Evolutionary conservation across 2,113 vertebrate species (phyloP), one percentile per base, ranked within the genome.

Genomic region (Dinomys branickii): DNA sequence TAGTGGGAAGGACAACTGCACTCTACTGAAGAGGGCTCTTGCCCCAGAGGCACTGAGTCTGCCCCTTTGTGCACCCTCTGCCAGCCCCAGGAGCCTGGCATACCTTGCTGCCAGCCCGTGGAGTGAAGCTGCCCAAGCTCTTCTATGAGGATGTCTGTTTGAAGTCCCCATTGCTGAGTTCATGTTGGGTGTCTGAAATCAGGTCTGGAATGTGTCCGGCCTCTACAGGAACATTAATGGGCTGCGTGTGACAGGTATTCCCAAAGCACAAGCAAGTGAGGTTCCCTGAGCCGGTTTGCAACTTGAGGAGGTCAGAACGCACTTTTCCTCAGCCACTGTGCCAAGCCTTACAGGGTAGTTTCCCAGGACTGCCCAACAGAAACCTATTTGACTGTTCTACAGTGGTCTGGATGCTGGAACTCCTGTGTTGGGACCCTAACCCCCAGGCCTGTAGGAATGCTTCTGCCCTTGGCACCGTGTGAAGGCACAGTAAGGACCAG

Each of bases 61-160:
- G 10, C 50, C 91, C 63, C 22, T 38, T 61, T 22, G 6, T 1
- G 0, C 61, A 30, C 50, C 69, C 38, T 54, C 52, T 28, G 14
- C 81, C 33, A 41, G 63, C 47, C 56, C 80, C 0, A 2, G n/a
- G 59, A 90, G 58, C 58, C 41, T 73, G 88, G 47, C 26, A 26
- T 1, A 1, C 20, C 56, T 22, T 44, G 69, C n/a, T 1, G 0
- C 5, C 16, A 1, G 38, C 24, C 71, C 52, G 33, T 44, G 63
- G 54, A 35, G 7, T 2, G 0, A 19, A 65, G 52, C 26, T 0
- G 1, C 35, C 44, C 17, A 11, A 28, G n/a, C 28, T 22, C 73
- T 71, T 75, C n/a, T 26, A 0, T 1, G 38, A 59, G 44, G 69
- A 17, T 5, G 50, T 59, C 47, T 52, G 44, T 59, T 14, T 28